phyloP scores from a whole-genome alignment of 2,113 vertebrate genomes.

The Nothocercus nigrocapillus region DNA sequence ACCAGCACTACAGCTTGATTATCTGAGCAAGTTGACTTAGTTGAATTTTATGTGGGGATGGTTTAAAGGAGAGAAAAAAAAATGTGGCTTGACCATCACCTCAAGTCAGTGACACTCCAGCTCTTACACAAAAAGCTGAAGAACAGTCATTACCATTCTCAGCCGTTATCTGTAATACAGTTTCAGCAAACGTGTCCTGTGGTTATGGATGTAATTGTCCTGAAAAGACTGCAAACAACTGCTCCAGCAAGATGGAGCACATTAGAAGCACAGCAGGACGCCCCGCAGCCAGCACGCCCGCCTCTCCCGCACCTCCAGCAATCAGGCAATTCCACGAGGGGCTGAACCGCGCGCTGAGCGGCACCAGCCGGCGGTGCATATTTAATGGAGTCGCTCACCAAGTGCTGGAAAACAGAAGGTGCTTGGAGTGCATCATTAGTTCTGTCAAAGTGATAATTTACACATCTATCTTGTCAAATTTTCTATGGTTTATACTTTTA shows the following conservation, averaged over 20 bases:
- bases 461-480: conserved; percentile 99
- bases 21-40: neutral
- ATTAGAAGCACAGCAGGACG: conserved; percentile 86
- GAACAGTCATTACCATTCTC: conserved; percentile 64
- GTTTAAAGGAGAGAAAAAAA: neutral
- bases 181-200: conserved; percentile 80
- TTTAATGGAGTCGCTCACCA: conserved; percentile 86
- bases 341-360: conserved; percentile 82
- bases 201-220: conserved; percentile 84
- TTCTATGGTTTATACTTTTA: conserved; percentile 91
- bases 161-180: conserved; percentile 80
- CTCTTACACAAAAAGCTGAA: conserved; percentile 38
- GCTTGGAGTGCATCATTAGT: conserved; percentile 99
- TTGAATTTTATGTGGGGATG: neutral
- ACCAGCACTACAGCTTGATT: neutral
- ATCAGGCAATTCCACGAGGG: conserved; percentile 87
- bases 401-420: conserved; percentile 97
- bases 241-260: conserved; percentile 90
- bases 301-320: conserved; percentile 81
- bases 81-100: conserved; percentile 3
- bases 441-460: conserved; percentile 99
- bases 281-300: conserved; percentile 80
- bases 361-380: conserved; percentile 85
- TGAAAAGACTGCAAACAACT: conserved; percentile 84
- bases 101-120: neutral